These are phyloP conservation scores for Spatula versicolor DNA, from an alignment of 2,797 vertebrate genomes.

Conservation along the genomic window DNA sequence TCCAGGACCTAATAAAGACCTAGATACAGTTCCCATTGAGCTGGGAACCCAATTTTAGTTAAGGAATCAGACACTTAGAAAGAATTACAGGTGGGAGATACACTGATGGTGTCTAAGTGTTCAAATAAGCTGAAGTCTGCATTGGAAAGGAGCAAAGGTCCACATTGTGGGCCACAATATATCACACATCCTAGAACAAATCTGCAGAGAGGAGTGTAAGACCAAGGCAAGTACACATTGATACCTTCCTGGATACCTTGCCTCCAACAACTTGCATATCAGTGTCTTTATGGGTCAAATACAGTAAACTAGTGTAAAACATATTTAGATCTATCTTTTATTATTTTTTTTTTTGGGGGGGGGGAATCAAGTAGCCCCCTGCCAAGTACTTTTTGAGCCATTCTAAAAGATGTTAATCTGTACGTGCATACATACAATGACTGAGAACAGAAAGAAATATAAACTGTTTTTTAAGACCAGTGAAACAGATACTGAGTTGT, in stretches of 20 bases:
- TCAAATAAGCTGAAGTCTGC: constrained; percentile 11
- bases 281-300: background rate
- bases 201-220: background rate
- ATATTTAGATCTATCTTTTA: background rate
- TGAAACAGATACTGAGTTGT: background rate
- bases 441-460: background rate
- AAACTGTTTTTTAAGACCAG: background rate
- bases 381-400: background rate
- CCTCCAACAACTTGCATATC: background rate
- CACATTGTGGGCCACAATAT: background rate
- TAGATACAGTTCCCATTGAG: background rate
- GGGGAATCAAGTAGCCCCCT: background rate
- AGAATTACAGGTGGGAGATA: background rate
- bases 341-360: too few relatives aligned
- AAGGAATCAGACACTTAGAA: background rate
- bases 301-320: background rate
- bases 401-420: background rate
- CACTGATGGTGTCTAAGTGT: background rate
- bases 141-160: background rate
- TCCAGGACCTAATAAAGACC: background rate
- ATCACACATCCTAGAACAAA: background rate
- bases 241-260: background rate
- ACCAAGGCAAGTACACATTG: background rate
- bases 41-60: background rate
- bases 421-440: background rate